A percentile compares a stretch with the other conserved stretches of the same genome.
Conservation (phyloP, 1,140 invertebrate genomes). For the silkworm (Bombyx mori) region DNA sequence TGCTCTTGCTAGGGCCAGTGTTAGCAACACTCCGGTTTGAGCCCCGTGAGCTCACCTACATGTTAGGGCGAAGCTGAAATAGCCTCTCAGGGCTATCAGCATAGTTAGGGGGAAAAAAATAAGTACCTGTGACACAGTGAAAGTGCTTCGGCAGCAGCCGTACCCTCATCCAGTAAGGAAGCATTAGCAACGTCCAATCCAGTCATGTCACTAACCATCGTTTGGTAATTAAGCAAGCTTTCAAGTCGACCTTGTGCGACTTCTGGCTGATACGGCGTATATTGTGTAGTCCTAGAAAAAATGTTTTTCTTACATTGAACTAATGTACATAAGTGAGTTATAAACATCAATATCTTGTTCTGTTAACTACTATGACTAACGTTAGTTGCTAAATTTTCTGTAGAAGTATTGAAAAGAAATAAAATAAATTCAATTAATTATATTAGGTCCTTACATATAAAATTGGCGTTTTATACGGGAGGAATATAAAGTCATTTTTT, state of each 20-base stretch:
- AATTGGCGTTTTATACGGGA: too few species aligned
- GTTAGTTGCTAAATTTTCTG: too few species aligned
- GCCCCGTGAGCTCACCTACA: too few species aligned
- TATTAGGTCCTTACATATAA: too few species aligned
- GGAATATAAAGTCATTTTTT: too few species aligned
- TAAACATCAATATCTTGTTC: not conserved
- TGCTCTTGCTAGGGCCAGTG: too few species aligned
- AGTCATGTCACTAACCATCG: slow-evolving; percentile 95
- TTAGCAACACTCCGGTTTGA: too few species aligned
- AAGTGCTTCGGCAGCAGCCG: slow-evolving; percentile 97
- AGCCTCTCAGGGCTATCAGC: too few species aligned
- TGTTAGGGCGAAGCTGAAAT: too few species aligned
- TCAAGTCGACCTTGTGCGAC: slow-evolving; percentile 97
- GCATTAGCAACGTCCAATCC: slow-evolving; percentile 96
- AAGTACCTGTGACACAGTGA: slow-evolving; percentile 84
- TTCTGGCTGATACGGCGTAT: slow-evolving; percentile 93
- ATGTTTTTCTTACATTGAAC: not conserved
- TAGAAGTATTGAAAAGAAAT: too few species aligned
- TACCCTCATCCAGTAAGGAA: slow-evolving; percentile 96
- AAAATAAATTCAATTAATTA: too few species aligned
- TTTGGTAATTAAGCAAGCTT: slow-evolving; percentile 97
- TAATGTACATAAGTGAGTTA: not conserved
- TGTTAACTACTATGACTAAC: too few species aligned
- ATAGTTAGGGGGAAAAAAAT: not conserved
- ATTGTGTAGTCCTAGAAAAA: slow-evolving; percentile 82